Conservation (phyloP, 53 echinoderm and acorn worm species). For the Patiria pectinifera region DNA sequence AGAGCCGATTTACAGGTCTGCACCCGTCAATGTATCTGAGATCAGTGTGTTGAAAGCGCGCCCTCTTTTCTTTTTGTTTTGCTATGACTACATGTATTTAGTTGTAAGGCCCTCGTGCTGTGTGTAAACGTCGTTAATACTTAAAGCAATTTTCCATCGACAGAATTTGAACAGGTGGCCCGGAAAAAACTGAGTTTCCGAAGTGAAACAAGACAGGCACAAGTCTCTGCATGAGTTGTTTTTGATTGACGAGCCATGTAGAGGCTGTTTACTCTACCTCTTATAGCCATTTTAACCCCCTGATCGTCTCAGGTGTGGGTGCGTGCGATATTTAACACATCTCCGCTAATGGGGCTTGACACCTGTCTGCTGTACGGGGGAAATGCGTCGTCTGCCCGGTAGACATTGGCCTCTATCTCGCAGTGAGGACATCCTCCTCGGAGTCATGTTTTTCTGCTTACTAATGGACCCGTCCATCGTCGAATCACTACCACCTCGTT, state of each 20-base stretch:
- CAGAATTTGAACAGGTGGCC: slow-evolving; percentile 21
- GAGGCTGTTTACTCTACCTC: slow-evolving; percentile 18
- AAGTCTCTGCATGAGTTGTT: not conserved
- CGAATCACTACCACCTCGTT: not conserved
- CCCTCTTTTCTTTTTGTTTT: too few species aligned
- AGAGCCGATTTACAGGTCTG: too few species aligned
- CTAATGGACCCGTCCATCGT: not conserved
- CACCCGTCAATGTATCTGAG: too few species aligned
- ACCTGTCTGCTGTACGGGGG: not conserved
- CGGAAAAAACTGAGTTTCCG: not conserved
- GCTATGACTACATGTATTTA: too few species aligned
- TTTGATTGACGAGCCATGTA: not conserved
- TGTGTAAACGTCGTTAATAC: slow-evolving; percentile 4
- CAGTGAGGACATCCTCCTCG: not conserved
- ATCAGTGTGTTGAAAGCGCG: too few species aligned
- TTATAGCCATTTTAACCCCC: not conserved
- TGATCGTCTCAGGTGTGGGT: not conserved
- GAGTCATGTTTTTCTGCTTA: not conserved
- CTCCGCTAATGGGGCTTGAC: slow-evolving; percentile 34
- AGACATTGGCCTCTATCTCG: not conserved
- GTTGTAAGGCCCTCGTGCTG: not conserved
- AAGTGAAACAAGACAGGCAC: too few species aligned
- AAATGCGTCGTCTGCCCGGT: not conserved
- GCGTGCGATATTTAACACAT: slow-evolving; percentile 41
- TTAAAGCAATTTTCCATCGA: not conserved